Evolutionary conservation across 2,888 invertebrate genomes (phyloP).

Genomic region (Craniophora ligustri): DNA sequence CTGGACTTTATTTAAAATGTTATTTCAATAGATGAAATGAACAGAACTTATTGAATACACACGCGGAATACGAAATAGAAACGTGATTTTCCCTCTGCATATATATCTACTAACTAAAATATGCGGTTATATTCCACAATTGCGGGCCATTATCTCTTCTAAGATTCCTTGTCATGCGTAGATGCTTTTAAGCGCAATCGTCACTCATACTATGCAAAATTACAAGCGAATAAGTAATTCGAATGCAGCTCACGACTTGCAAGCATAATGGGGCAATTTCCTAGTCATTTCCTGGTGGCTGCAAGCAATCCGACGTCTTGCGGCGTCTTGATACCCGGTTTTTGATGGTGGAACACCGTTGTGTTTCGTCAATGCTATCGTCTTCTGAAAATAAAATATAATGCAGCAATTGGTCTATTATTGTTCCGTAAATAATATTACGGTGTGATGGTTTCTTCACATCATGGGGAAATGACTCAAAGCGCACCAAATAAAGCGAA

Average conservation of each 20-base stretch:
- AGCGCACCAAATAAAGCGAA: no score
- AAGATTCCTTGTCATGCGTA: slow-evolving; percentile 52
- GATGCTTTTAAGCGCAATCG: slow-evolving; percentile 67
- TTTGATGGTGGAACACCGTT: slow-evolving; percentile 64
- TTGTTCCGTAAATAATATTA: not conserved
- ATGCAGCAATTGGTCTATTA: slow-evolving; percentile 5
- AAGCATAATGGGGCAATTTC: slow-evolving; percentile 87
- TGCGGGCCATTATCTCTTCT: slow-evolving; percentile 45
- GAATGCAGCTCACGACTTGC: slow-evolving; percentile 86
- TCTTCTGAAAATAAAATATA: slow-evolving; percentile 10
- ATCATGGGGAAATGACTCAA: no score
- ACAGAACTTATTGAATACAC: not conserved
- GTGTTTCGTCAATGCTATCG: slow-evolving; percentile 64
- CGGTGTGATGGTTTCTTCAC: no score
- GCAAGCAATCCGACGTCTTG: slow-evolving; percentile 82
- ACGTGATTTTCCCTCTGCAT: not conserved
- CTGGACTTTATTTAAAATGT: not conserved
- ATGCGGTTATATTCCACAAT: slow-evolving; percentile 34
- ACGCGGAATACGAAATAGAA: slow-evolving; percentile 13
- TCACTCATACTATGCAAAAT: slow-evolving; percentile 74
- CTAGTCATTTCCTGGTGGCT: slow-evolving; percentile 83
- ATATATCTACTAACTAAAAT: slow-evolving; percentile 22
- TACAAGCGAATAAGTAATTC: slow-evolving; percentile 84
- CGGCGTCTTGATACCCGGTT: slow-evolving; percentile 62
- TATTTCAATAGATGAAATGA: not conserved